Evolutionary conservation across 2,888 invertebrate genomes (phyloP).

Genomic region (Mythimna vitellina): DNA sequence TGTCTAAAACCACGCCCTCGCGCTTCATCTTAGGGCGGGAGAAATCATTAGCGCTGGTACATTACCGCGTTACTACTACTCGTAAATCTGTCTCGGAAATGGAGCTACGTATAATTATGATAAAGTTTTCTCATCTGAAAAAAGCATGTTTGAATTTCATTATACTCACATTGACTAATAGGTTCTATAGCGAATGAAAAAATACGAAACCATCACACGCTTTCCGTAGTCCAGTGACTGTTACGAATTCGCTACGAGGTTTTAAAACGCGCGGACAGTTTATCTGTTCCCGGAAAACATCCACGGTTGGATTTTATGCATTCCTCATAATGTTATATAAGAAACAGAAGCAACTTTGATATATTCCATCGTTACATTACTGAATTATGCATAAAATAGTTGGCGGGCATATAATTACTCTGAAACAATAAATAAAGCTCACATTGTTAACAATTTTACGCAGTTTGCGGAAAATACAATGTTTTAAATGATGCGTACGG

Average conservation of each 20-base stretch:
- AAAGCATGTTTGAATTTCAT: background rate
- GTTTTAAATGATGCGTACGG: conserved; percentile 75
- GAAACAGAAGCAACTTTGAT: conserved; percentile 42
- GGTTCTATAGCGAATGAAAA: conserved; percentile 24
- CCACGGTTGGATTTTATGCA: conserved; percentile 19
- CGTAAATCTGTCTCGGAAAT: too few relatives aligned
- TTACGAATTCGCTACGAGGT: conserved; percentile 25
- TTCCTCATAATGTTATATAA: conserved; percentile 33
- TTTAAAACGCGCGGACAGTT: conserved; percentile 41
- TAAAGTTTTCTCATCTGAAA: too few relatives aligned
- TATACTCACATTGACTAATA: conserved; percentile 2
- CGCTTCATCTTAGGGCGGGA: too few relatives aligned
- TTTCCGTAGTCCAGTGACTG: conserved; percentile 26
- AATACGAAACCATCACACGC: conserved; percentile 15
- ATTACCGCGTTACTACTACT: too few relatives aligned
- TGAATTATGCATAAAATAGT: conserved; percentile 66
- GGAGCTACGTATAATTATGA: too few relatives aligned
- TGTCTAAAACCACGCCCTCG: too few relatives aligned
- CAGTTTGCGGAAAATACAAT: conserved; percentile 74
- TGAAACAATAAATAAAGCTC: conserved; percentile 72
- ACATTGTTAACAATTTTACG: conserved; percentile 71
- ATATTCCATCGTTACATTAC: conserved; percentile 57
- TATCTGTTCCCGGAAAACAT: conserved; percentile 41
- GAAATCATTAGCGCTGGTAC: too few relatives aligned
- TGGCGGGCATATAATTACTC: conserved; percentile 66